These are phyloP conservation scores for Gavialis gangeticus DNA, from an alignment of 2,113 vertebrate species.

Conservation along the genomic window DNA sequence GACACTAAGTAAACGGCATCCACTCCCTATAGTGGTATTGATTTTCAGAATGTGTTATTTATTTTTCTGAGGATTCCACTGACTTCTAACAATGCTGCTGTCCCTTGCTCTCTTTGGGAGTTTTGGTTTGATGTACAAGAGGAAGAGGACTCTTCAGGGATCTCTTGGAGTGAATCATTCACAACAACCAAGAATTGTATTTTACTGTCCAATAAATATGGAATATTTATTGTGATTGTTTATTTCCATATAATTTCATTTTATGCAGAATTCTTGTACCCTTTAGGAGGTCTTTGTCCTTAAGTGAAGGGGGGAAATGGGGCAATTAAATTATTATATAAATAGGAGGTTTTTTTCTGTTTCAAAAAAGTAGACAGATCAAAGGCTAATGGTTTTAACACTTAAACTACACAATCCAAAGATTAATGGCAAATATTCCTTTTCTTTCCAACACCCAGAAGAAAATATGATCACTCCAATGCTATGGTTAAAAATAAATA, in stretches of 20 bases:
- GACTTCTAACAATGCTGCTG: neutral
- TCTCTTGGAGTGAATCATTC: neutral
- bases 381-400: neutral
- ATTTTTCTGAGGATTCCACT: neutral
- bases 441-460: neutral
- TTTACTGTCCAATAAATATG: neutral
- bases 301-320: neutral
- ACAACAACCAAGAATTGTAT: neutral
- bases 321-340: neutral
- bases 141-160: neutral
- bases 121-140: neutral
- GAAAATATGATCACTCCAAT: neutral
- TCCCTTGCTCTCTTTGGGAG: neutral
- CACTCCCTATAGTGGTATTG: accelerated
- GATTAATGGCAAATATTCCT: neutral
- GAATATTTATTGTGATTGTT: neutral
- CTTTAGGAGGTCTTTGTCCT: neutral
- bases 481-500: neutral
- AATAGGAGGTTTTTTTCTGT: neutral
- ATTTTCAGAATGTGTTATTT: neutral
- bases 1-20: accelerated
- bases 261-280: neutral
- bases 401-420: neutral
- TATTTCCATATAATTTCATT: neutral
- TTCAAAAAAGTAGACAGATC: neutral